A percentile compares a stretch with the other conserved stretches of the same genome.
Conservation (phyloP, 1,140 invertebrate genomes). For the Drosophila repletoides region DNA sequence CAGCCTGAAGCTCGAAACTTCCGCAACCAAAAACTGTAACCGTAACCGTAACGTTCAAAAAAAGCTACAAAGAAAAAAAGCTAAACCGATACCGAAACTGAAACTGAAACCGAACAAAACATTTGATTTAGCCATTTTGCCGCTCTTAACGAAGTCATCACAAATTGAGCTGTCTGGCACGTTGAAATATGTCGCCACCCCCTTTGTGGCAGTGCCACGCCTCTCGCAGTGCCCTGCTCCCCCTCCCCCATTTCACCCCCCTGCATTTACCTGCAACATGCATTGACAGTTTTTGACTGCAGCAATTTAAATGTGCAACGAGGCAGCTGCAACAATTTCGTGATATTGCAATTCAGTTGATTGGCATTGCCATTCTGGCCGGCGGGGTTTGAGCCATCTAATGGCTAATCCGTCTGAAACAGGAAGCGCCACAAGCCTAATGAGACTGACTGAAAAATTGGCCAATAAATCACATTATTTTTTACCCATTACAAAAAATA, state of each 20-base stretch:
- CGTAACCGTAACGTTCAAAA: slow-evolving; percentile 33
- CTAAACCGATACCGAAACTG: background rate
- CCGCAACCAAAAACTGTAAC: slow-evolving; percentile 29
- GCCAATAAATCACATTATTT: slow-evolving; percentile 1
- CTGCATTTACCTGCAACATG: no score
- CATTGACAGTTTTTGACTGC: slow-evolving; percentile 46
- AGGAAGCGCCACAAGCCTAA: slow-evolving; percentile 25
- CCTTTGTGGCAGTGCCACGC: background rate
- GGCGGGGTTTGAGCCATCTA: slow-evolving; percentile 37
- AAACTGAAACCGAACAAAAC: slow-evolving; percentile 18
- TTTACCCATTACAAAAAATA: background rate
- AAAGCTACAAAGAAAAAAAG: slow-evolving; percentile 2
- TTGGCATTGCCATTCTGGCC: slow-evolving; percentile 64
- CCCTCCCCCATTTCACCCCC: background rate
- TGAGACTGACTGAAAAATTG: slow-evolving; percentile 1
- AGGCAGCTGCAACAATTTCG: slow-evolving; percentile 11
- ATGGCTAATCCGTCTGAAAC: slow-evolving; percentile 14
- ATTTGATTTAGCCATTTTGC: slow-evolving; percentile 22
- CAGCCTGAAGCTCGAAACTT: slow-evolving; percentile 30
- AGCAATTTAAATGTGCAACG: slow-evolving; percentile 70
- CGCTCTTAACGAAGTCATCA: slow-evolving; percentile 28
- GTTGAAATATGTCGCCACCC: slow-evolving; percentile 44
- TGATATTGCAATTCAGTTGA: slow-evolving; percentile 64
- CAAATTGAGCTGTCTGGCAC: slow-evolving; percentile 36
- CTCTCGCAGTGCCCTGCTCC: background rate